Evolutionary conservation across 2,113 vertebrate species (phyloP).

Genomic region (Mohoua ochrocephala): DNA sequence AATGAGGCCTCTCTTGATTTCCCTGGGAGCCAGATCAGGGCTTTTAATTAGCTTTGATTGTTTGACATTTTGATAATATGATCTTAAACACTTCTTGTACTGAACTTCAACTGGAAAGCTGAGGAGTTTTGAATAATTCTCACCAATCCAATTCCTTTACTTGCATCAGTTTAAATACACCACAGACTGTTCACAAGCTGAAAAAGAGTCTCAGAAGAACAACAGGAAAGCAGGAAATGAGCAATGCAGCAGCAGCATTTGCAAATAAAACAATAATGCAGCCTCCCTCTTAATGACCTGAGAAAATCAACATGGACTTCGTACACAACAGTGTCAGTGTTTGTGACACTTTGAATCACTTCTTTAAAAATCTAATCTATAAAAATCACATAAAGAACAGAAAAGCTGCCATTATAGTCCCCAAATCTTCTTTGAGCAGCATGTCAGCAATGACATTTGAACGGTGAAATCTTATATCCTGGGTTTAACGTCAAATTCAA

Average conservation of each 20-base stretch:
- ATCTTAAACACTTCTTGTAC: constrained; percentile 48
- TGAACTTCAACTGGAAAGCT: constrained; percentile 12
- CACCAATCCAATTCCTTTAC: constrained; percentile 29
- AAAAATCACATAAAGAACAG: not conserved
- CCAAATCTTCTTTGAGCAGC: not conserved
- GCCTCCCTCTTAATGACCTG: not conserved
- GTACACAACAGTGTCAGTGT: not conserved
- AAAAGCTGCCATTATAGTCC: not conserved
- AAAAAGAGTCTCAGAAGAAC: not conserved
- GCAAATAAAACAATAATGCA: not conserved
- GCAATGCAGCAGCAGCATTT: not conserved
- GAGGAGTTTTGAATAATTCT: not conserved
- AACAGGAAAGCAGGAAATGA: not conserved
- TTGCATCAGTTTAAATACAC: constrained; percentile 32
- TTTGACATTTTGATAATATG: not conserved
- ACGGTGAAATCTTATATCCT: not conserved
- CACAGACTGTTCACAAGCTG: not conserved
- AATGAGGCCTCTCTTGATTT: not conserved
- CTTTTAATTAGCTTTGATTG: not conserved
- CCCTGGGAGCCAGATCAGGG: not conserved
- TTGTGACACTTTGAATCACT: not conserved
- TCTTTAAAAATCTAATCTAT: not conserved
- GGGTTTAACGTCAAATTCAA: not conserved
- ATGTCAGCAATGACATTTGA: not conserved
- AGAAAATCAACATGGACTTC: not conserved